Percentiles rank a stretch among this genome's conserved stretches.
Conservation (phyloP, 2,888 invertebrate genomes). For the Drosophila sordidapex region DNA sequence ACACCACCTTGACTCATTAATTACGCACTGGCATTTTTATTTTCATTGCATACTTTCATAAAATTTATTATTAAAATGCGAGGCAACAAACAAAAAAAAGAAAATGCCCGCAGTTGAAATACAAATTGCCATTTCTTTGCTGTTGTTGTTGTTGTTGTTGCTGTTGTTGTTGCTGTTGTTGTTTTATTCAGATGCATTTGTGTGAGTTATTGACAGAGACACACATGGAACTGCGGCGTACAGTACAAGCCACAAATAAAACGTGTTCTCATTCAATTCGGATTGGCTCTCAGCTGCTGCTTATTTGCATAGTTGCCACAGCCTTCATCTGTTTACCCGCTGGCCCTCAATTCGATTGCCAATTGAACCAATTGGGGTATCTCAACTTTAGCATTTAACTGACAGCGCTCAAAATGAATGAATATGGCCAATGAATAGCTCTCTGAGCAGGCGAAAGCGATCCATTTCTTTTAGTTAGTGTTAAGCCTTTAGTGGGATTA, state of each 20-base stretch:
- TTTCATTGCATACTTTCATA: slow-evolving; percentile 79
- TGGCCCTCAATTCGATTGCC: slow-evolving; percentile 22
- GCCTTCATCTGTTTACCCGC: slow-evolving; percentile 32
- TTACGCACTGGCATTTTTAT: slow-evolving; percentile 80
- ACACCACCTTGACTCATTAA: slow-evolving; percentile 81
- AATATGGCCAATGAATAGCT: background rate
- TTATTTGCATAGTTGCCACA: slow-evolving; percentile 58
- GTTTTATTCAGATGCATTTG: slow-evolving; percentile 34
- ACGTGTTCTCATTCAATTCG: slow-evolving; percentile 43
- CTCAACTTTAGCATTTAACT: slow-evolving; percentile 17
- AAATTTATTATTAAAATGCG: slow-evolving; percentile 78
- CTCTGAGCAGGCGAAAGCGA: rapidly evolving
- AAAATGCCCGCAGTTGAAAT: slow-evolving; percentile 41
- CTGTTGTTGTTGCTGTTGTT: slow-evolving; percentile 25
- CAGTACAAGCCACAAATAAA: slow-evolving; percentile 73
- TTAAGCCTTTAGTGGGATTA: background rate
- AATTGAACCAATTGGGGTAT: slow-evolving; percentile 30
- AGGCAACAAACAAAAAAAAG: slow-evolving; percentile 26
- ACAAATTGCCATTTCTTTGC: slow-evolving; percentile 55
- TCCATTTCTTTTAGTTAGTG: background rate
- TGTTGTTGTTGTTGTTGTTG: background rate
- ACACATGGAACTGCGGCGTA: slow-evolving; percentile 51
- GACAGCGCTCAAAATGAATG: background rate
- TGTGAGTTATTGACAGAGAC: slow-evolving; percentile 70
- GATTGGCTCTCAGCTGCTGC: slow-evolving; percentile 28